phyloP scores from a whole-genome alignment of 1,140 invertebrate species.

The Aphelinus atriplicis region DNA sequence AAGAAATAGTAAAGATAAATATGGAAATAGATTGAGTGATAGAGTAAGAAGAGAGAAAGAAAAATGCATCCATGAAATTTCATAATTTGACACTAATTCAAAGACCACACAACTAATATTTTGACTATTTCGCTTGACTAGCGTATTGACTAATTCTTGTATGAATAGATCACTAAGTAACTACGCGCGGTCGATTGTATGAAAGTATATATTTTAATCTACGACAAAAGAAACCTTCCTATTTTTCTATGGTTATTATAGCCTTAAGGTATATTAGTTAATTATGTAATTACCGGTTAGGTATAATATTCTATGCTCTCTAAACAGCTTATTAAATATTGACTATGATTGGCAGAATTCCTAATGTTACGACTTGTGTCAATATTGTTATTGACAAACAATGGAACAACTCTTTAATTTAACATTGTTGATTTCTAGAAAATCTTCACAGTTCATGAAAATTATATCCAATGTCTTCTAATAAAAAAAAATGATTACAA shows the following conservation, averaged over 20 bases:
- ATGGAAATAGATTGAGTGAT: slow-evolving; percentile 40
- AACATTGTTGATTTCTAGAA: no score
- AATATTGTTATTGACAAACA: no score
- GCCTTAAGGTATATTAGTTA: slow-evolving; percentile 63
- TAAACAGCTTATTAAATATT: slow-evolving; percentile 64
- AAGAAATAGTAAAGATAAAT: slow-evolving; percentile 15
- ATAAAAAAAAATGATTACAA: no score
- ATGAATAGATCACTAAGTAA: slow-evolving; percentile 58
- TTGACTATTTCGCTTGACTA: slow-evolving; percentile 62
- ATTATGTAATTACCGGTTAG: slow-evolving; percentile 58
- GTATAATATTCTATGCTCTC: slow-evolving; percentile 61
- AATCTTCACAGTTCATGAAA: no score
- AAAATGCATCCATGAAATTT: slow-evolving; percentile 71
- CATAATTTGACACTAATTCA: slow-evolving; percentile 69
- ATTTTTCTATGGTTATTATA: slow-evolving; percentile 64
- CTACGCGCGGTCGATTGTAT: slow-evolving; percentile 58
- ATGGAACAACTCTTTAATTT: no score
- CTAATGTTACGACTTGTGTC: slow-evolving; percentile 34
- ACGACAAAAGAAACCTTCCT: slow-evolving; percentile 65
- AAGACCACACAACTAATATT: slow-evolving; percentile 67
- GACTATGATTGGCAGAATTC: slow-evolving; percentile 58
- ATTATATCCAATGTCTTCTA: no score
- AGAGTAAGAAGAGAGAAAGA: slow-evolving; percentile 48
- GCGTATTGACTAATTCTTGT: slow-evolving; percentile 59
- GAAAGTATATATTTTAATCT: slow-evolving; percentile 58